These are phyloP conservation scores for Diphyllodes magnificus DNA, from an alignment of 2,113 vertebrate species.

Conservation along the genomic window DNA sequence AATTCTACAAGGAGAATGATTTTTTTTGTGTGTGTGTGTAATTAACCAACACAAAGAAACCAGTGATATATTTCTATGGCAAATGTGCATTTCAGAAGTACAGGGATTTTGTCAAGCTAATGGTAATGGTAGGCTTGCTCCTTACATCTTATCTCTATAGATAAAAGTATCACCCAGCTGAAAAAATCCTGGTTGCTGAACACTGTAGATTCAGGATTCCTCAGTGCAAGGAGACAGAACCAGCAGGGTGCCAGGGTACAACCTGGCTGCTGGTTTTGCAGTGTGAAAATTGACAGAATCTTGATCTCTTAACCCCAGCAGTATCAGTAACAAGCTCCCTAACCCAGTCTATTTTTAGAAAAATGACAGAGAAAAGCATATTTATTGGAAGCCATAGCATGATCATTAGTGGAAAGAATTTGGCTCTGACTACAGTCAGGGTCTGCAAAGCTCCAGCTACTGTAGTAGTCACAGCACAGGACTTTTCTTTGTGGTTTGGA, in stretches of 20 bases:
- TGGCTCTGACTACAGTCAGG: background rate
- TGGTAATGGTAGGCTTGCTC: background rate
- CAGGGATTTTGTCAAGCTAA: background rate
- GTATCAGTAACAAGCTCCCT: background rate
- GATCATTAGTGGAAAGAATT: background rate
- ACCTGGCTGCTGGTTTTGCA: background rate
- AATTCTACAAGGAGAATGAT: background rate
- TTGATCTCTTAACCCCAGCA: background rate
- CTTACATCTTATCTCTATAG: background rate
- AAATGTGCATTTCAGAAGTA: background rate
- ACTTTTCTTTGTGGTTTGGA: background rate
- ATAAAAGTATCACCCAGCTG: background rate
- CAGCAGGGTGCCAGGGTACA: background rate
- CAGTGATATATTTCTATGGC: background rate
- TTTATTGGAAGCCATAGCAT: background rate
- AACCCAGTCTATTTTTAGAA: background rate
- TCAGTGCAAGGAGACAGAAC: background rate
- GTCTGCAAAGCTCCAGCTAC: background rate
- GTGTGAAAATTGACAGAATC: background rate
- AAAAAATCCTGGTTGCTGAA: background rate
- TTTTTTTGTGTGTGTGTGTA: background rate
- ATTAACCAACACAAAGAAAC: background rate
- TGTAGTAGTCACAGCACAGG: background rate
- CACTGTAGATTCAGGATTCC: background rate
- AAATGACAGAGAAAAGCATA: background rate